Base-by-base conservation (phyloP, 2,797 vertebrate genomes). In the Monodelphis domestica region DNA sequence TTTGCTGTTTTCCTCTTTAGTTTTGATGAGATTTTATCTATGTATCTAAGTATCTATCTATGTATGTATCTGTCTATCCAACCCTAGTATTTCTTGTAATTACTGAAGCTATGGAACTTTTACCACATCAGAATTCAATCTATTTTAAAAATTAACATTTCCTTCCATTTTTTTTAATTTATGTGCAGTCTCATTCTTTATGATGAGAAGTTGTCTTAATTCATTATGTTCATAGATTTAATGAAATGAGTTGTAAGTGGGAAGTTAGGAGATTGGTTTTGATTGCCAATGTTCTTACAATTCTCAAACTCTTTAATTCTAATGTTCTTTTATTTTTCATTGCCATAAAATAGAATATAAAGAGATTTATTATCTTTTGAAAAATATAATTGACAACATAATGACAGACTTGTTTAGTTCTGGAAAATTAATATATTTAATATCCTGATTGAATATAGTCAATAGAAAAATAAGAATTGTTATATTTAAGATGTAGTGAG, bases 101-200 rank as follows among this genome's bases (percentile, higher is more conserved):
- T 54, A 54, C 4, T 45, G 12, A 94, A 91, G 3, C 0, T 14
- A 93, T 5, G 12, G 90, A 88, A 38, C 53, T 54, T 88, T 10
- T 87, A 2, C 38, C 70, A 26, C 50, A 0, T 30, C 84, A 30
- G 12, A 94, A 92, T 94, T 70, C 2, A 88, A 89, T 14, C 59
- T 3, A 12, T 54, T 45, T 54, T 89, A 2, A 94, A 91, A 95
- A 56, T 51, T 84, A 70, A 54, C 90, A 84, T 5, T 91, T 84
- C 7, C 90, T 7, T 92, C 87, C 11, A 30, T 56, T 89, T 89
- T 92, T 78, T 70, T 78, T 53, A 91, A 90, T 0, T 1, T 54
- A 5, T 4, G 2, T 17, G 90, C 38, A 90, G 87, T 89, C 54
- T 93, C 51, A n/a, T 12, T 93, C n/a, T 45, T 33, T 24, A n/a